Conservation (phyloP, 2,113 vertebrate species). For the Cyphomyrus discorhynchus region DNA sequence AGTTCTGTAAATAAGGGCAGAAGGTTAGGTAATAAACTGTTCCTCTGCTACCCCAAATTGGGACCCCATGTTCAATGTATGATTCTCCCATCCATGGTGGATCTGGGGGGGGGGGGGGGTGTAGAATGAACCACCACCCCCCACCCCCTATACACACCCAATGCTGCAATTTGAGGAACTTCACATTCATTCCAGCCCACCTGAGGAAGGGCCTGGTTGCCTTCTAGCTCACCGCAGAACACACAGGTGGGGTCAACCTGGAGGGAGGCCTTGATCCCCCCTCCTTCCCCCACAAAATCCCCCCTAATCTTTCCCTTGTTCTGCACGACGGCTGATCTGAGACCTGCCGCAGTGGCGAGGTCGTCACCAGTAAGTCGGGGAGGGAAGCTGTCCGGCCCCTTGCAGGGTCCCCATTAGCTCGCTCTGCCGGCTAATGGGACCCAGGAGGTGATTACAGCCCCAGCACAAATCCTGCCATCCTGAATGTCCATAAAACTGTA, state of each 20-base stretch:
- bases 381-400: not conserved
- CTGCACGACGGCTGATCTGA: not conserved
- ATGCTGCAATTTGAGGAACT: not conserved
- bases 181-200: not conserved
- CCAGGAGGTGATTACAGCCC: constrained; percentile 25
- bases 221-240: not conserved
- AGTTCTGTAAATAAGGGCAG: constrained; percentile 51
- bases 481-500: constrained; percentile 20
- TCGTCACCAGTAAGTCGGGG: constrained; percentile 4
- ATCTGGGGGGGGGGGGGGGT: not conserved
- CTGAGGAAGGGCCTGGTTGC: not conserved
- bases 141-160: not conserved
- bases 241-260: constrained; percentile 66
- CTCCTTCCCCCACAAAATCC: constrained; percentile 11
- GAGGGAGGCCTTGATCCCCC: constrained; percentile 38
- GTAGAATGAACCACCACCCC: not conserved
- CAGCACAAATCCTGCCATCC: constrained; percentile 16
- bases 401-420: not conserved
- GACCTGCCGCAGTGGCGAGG: not conserved
- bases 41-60: not conserved
- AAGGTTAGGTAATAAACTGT: not conserved
- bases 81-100: not conserved
- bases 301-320: constrained; percentile 13
- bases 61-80: not conserved
- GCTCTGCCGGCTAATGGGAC: constrained; percentile 17